These are phyloP conservation scores for Cordilura impudica DNA, from an alignment of 2,888 invertebrate species.

Conservation along the genomic window DNA sequence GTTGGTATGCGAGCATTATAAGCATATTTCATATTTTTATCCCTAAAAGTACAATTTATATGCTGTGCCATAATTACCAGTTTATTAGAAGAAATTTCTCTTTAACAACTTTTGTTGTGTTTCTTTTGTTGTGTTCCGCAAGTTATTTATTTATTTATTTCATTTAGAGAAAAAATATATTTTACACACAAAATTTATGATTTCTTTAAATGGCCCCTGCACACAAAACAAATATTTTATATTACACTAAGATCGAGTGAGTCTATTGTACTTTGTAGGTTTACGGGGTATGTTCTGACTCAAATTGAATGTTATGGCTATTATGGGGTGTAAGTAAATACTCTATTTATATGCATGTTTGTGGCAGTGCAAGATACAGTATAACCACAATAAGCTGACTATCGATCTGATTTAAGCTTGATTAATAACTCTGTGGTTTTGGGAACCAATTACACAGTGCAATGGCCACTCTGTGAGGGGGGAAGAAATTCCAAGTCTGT, in stretches of 20 bases:
- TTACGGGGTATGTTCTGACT: not conserved
- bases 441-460: no score
- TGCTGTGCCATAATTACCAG: not conserved
- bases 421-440: no score
- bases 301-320: constrained; percentile 32
- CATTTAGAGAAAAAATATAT: constrained; percentile 3
- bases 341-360: no score
- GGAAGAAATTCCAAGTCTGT: no score
- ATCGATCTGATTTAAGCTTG: no score
- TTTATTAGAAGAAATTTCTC: not conserved
- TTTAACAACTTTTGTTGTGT: not conserved
- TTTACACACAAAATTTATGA: constrained; percentile 29
- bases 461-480: no score
- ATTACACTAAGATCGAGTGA: not conserved
- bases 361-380: not conserved
- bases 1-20: not conserved
- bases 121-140: not conserved
- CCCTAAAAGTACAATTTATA: not conserved
- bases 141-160: constrained; percentile 7
- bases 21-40: not conserved
- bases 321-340: not conserved
- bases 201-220: constrained; percentile 70
- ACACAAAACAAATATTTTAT: not conserved
- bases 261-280: not conserved
- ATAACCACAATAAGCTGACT: not conserved